These are phyloP conservation scores for Linyphia triangularis DNA, from an alignment of 2,888 invertebrate genomes.

Conservation along the genomic window DNA sequence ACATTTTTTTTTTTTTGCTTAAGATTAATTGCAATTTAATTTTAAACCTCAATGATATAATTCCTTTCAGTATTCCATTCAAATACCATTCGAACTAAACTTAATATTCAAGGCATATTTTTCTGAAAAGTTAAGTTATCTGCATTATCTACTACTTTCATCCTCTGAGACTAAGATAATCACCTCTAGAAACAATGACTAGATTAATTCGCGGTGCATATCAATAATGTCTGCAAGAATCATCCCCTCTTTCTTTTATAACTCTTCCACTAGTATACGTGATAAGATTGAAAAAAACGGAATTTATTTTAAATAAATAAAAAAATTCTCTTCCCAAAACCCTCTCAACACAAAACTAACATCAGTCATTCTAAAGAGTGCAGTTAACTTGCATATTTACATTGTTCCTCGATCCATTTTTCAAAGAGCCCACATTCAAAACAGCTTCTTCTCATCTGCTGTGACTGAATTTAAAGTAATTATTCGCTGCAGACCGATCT, in stretches of 20 bases:
- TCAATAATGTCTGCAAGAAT: too few species aligned
- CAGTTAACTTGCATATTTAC: neutral
- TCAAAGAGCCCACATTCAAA: constrained; percentile 24
- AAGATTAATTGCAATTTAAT: too few species aligned
- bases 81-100: too few species aligned
- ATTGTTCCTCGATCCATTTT: constrained; percentile 31
- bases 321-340: neutral
- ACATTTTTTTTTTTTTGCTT: too few species aligned
- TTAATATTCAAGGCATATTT: too few species aligned
- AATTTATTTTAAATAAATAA: neutral
- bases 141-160: too few species aligned
- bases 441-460: neutral
- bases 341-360: neutral
- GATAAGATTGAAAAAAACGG: neutral
- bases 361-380: neutral
- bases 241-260: neutral
- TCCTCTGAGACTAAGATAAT: neutral
- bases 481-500: constrained; percentile 13
- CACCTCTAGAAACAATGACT: neutral
- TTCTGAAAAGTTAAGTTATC: too few species aligned
- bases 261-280: too few species aligned
- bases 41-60: too few species aligned
- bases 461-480: neutral
- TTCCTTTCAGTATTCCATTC: too few species aligned
- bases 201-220: neutral